Evolutionary conservation across 1,140 invertebrate species (phyloP), one percentile per base, ranked within the genome.

Genomic region (Drosophila sproati): DNA sequence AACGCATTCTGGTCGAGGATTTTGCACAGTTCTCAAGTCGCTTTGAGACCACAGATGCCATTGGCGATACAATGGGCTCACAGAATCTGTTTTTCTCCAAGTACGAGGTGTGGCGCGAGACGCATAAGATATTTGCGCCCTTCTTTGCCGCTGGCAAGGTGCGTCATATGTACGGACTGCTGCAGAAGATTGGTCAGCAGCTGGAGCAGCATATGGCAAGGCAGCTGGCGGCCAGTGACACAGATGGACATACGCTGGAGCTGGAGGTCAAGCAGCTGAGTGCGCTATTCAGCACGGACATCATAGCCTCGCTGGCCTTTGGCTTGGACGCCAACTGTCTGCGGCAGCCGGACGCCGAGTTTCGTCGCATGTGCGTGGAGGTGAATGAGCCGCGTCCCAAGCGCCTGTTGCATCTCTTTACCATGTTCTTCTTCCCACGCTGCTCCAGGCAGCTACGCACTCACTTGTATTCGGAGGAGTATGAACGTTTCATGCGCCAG

Each of bases 261-360:
- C 37, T 86, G 34, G 90, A 91, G 48, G 74, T 91, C 0, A 91
- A 91, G 32, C 62, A 90, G 28, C 28, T 91, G 31, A 90, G 86
- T 28, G 86, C 86, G 0, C 71, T 90, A 0, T 91, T 88, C 20
- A 91, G 86, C n/a, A 94, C 94, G n/a, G 94, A 95, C 82, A 93
- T 94, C 1, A 95, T 95, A 57, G 94, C 94, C 3, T 94, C 93
- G 4, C 92, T 93, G 71, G 94, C 93, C 7, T 95, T 94, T 75
- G 95, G 94, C 29, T 91, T 95, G 68, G 93, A 95, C 69, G 93
- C 94, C 4, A 93, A 94, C 37, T 93, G 93, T 1, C 73, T 95
- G 29, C 92, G 92, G 20, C 89, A 94, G 71, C 91, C 93, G 35
- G 80, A 93, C 31, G 94, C 92, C 0, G 93, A 93, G 31, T 94